phyloP scores from a whole-genome alignment of 2,888 invertebrate species.

The Lutraria lutraria region DNA sequence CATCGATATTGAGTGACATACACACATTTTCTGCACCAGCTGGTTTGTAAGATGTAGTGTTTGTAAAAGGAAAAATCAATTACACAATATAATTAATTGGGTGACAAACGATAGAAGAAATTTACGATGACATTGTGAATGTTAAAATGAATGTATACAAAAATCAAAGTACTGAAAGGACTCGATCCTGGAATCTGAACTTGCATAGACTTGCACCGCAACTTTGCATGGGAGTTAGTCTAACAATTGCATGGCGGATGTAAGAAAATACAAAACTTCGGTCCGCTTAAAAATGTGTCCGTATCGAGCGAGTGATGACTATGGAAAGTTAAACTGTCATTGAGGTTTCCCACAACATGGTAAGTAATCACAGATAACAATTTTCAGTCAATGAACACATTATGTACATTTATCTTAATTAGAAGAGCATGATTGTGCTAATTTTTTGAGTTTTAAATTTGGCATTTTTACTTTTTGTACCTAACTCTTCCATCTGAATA shows the following conservation, averaged over 20 bases:
- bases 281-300: no score
- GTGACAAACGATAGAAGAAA: neutral
- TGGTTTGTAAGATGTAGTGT: neutral
- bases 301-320: no score
- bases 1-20: neutral
- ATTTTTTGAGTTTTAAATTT: neutral
- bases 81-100: neutral
- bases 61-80: neutral
- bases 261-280: no score
- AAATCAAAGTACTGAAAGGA: no score
- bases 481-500: no score
- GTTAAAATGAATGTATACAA: neutral
- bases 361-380: neutral
- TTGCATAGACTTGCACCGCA: no score
- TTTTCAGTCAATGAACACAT: neutral
- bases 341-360: neutral
- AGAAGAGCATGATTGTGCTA: neutral
- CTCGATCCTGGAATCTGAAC: no score
- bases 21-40: neutral
- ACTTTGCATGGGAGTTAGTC: no score
- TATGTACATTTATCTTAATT: neutral
- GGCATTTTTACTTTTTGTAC: no score
- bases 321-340: neutral
- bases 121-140: neutral
- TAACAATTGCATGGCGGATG: no score